Conservation (phyloP, 2,113 vertebrate genomes). For the Colius striatus region DNA sequence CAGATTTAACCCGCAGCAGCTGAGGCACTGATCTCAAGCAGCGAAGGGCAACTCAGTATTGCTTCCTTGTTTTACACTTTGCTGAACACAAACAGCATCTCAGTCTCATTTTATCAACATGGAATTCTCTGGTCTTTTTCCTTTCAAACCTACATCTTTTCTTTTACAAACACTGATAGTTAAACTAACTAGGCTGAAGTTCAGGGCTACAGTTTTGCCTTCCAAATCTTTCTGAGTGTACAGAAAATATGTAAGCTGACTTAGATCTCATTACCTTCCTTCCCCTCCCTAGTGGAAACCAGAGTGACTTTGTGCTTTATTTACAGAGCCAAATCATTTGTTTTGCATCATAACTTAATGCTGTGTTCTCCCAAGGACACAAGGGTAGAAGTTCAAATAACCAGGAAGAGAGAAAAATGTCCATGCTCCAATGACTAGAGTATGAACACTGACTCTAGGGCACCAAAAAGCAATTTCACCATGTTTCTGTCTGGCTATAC, state of each 20-base stretch:
- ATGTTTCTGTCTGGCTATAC: not conserved
- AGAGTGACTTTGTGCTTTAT: not conserved
- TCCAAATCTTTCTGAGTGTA: not conserved
- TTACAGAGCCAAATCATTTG: not conserved
- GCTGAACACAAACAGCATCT: not conserved
- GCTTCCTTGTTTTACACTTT: not conserved
- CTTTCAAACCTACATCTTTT: not conserved
- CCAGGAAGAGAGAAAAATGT: not conserved
- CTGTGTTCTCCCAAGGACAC: not conserved
- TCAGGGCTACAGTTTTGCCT: not conserved
- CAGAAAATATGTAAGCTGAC: not conserved
- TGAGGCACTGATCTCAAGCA: not conserved
- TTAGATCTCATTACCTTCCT: not conserved
- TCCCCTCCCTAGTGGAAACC: not conserved
- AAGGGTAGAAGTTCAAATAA: not conserved
- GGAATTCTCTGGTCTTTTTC: not conserved
- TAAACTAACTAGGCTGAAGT: not conserved
- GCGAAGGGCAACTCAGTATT: not conserved
- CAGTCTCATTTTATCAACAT: not conserved
- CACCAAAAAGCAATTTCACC: not conserved
- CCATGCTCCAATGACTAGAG: not conserved
- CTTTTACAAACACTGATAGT: not conserved
- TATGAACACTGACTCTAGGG: not conserved
- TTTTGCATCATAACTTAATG: not conserved
- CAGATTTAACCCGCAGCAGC: not conserved